Percentiles rank a stretch among this genome's conserved stretches.
phyloP scores from a whole-genome alignment of 92 coral and sea anemone species.

The Epizoanthus scotinus region DNA sequence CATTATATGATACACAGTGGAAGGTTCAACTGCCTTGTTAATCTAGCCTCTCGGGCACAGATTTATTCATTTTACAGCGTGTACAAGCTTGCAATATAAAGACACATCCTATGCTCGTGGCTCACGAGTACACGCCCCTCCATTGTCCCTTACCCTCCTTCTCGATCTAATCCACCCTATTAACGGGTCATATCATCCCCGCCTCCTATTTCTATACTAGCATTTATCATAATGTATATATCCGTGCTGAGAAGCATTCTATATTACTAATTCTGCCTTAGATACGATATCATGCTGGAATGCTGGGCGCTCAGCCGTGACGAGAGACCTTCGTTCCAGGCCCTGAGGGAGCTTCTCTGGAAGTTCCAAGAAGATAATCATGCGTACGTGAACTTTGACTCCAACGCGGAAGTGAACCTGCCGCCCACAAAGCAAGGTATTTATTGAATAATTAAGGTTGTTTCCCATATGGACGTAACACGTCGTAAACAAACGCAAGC shows the following conservation, averaged over 20 bases:
- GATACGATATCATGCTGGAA: conserved; percentile 87
- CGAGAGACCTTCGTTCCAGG: conserved; percentile 84
- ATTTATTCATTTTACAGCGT: not conserved
- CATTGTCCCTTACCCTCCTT: no score
- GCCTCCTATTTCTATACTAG: no score
- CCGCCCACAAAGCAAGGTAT: conserved; percentile 67
- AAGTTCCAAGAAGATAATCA: conserved; percentile 80
- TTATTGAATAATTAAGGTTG: no score
- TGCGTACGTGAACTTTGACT: conserved; percentile 94
- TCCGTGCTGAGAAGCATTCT: no score
- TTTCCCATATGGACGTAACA: no score
- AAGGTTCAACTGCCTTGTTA: no score
- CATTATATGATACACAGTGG: no score
- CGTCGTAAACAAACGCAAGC: no score
- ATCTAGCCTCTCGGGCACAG: not conserved
- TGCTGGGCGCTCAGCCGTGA: conserved; percentile 86
- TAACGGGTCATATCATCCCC: no score
- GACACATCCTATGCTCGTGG: not conserved
- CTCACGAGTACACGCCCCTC: not conserved
- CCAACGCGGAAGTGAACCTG: conserved; percentile 63
- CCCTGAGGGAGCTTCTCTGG: conserved; percentile 71
- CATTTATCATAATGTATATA: no score
- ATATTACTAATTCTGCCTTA: not conserved
- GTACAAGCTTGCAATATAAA: not conserved
- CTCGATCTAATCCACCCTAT: no score